Conservation (phyloP, 2,113 vertebrate species). For the Maccullochella peelii region DNA sequence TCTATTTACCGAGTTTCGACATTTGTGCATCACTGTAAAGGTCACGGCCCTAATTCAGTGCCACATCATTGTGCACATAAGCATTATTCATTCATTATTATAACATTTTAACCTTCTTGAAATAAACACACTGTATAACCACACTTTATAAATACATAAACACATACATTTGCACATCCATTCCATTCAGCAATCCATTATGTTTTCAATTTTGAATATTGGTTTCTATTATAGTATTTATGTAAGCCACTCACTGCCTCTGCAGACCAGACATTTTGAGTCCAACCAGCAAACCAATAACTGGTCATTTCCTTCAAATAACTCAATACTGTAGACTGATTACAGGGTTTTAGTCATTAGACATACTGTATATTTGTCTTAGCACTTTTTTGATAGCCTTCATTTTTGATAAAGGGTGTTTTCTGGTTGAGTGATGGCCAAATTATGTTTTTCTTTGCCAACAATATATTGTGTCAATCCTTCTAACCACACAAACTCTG, state of each 20-base stretch:
- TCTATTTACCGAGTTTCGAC: neutral
- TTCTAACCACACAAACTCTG: constrained; percentile 9
- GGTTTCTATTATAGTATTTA: constrained; percentile 29
- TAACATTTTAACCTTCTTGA: constrained; percentile 13
- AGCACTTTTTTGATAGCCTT: neutral
- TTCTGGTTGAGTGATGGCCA: neutral
- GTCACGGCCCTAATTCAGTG: constrained; percentile 1
- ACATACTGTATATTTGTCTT: neutral
- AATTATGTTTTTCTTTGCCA: constrained; percentile 21
- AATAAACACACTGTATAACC: neutral
- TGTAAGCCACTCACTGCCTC: constrained; percentile 16
- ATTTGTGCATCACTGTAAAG: constrained; percentile 27
- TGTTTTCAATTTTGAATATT: constrained; percentile 45
- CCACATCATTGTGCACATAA: neutral
- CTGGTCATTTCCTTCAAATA: constrained; percentile 22
- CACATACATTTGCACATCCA: constrained; percentile 5
- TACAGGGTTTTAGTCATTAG: constrained; percentile 8
- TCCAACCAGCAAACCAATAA: constrained; percentile 19
- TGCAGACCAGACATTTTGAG: constrained; percentile 15
- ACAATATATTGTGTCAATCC: neutral
- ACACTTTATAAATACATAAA: constrained; percentile 2
- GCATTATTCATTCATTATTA: constrained; percentile 1
- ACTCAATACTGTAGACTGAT: constrained; percentile 13
- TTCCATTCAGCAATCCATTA: constrained; percentile 38
- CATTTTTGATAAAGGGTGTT: neutral